Base-by-base conservation (phyloP, 2,113 vertebrate species). In the Psilopogon haemacephalus region DNA sequence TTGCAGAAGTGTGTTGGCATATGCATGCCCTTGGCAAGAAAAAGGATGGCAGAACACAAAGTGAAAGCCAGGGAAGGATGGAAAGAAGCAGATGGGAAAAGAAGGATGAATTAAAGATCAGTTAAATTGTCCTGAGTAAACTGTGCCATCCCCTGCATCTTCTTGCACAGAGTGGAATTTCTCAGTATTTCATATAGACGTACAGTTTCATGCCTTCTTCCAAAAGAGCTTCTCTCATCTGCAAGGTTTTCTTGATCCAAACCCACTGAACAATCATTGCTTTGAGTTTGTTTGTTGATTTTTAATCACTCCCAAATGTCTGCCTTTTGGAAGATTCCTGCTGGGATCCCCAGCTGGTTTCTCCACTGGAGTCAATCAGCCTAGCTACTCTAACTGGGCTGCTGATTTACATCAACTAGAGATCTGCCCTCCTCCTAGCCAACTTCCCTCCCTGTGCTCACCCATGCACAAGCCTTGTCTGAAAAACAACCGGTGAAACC, bases 21-120 rank as follows among this genome's bases (percentile, higher is more conserved):
- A 19, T 0, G 2, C 0, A 0, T 2, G 0, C 28, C 16, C 13
- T 54, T 35, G 20, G 44, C 40, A 55, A 19, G 18, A 44, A 56
- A 87, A 56, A 35, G 2, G 7, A 18, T 32, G 15, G 26, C 27
- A 76, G 40, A 38, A 60, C 2, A 65, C 30, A 9, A 16, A 76
- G 11, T n/a, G 9, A 75, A 89, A 85, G n/a, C 27, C 18, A 9
- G 15, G 12, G 33, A 40, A 92, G 30, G 16, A 55, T 27, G 18
- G 4, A 7, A 87, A 64, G 40, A 84, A 50, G 37, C 24, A 68
- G 42, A 56, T 26, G 26, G 52, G 33, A 84, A 84, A 30, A 38
- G 54, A 77, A 90, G 71, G 30, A 59, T 69, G 11, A 42, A 75
- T 78, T 35, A 82, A 95, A 74, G 38, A 50, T 70, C 72, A 63